Base-by-base conservation (phyloP, 2,113 vertebrate genomes). In the Numida meleagris region DNA sequence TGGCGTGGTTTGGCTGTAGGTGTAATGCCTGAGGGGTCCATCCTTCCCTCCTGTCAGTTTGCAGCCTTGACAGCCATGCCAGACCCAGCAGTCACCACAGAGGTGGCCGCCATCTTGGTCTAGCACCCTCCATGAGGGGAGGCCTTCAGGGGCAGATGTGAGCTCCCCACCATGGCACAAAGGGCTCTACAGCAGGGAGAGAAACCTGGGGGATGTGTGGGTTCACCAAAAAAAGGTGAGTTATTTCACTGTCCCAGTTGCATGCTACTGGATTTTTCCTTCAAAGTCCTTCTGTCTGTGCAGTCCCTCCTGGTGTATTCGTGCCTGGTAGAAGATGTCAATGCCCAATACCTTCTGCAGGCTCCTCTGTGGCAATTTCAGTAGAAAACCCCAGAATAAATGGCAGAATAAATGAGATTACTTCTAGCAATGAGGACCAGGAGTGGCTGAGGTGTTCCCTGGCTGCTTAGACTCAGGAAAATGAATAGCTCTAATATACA, bases 181-280 rank as follows among this genome's bases (percentile, higher is more conserved):
- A 8, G n/a, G 29, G 50, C 46, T 48, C 45, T 62, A 63, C 40
- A 53, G 45, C 34, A 36, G 42, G 42, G 29, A 31, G 2, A 80
- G 81, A 50, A 68, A 51, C 53, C 57, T 6, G 17, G 20, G 38
- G 10, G 10, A 2, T 1, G 13, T 6, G 18, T 0, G 0, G 18
- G 7, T 15, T 21, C 31, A 3, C 2, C 2, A 2, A 65, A 21
- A 0, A 0, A 2, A 19, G n/a, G n/a, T 6, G 16, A 10, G 6
- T 62, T 45, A 2, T 51, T 57, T 33, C 74, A n/a, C 8, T 1
- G 0, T 40, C 36, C 18, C 12, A 8, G 33, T 14, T 40, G 14
- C 70, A 43, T 0, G 0, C 11, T n/a, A 46, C 27, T 71, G 38
- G 17, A 21, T n/a, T 58, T 57, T 10, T 43, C 59, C 72, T 42